Percentiles rank a stretch among this genome's conserved stretches.
Conservation (phyloP, 2,888 invertebrate species). For the Pristionchus arcanus region DNA sequence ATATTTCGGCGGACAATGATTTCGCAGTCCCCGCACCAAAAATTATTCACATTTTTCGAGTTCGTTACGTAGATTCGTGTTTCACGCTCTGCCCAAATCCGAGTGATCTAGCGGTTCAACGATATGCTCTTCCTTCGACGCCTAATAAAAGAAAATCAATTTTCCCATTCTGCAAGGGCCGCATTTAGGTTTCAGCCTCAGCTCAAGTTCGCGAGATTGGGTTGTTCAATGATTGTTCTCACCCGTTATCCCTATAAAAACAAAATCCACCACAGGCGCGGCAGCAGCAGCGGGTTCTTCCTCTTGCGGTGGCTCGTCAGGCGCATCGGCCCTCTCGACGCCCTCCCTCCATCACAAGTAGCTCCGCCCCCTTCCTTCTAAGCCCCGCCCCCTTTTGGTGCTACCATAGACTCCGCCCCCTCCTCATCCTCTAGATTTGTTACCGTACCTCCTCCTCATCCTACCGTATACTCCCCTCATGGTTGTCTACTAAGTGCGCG, state of each 20-base stretch:
- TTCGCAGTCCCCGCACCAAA: too few relatives aligned
- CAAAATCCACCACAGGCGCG: neutral
- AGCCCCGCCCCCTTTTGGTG: neutral
- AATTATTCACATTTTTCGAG: too few relatives aligned
- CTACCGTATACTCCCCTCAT: conserved; percentile 37
- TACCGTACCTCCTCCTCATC: conserved; percentile 26
- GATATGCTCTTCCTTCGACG: neutral
- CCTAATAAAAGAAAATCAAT: too few relatives aligned
- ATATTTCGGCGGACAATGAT: too few relatives aligned
- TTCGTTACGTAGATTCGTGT: too few relatives aligned
- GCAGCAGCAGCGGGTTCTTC: neutral
- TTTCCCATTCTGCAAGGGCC: too few relatives aligned
- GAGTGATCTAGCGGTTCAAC: neutral
- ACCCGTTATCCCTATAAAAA: too few relatives aligned
- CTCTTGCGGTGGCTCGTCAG: neutral
- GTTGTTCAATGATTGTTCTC: too few relatives aligned
- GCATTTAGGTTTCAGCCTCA: too few relatives aligned
- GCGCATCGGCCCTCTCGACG: conserved; percentile 41
- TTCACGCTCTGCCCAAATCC: neutral
- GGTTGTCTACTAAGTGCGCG: neutral
- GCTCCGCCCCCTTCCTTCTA: neutral
- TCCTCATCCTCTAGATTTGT: conserved; percentile 36
- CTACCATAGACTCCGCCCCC: neutral
- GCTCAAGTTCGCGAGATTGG: too few relatives aligned
- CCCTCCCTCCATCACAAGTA: conserved; percentile 48